phyloP scores from a whole-genome alignment of 1,140 invertebrate genomes.

The Lucilia sericata region DNA sequence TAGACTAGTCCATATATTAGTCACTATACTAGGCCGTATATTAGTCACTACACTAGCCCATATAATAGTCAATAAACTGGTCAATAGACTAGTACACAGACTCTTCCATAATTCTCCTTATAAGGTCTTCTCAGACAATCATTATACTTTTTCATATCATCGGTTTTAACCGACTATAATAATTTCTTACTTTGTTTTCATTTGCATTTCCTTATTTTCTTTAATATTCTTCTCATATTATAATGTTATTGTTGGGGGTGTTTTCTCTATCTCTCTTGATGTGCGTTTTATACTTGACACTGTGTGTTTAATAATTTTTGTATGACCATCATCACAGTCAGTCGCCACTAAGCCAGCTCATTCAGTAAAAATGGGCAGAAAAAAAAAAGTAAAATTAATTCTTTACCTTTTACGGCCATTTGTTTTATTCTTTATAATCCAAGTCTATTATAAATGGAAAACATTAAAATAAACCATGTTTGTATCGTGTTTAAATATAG shows the following conservation, averaged over 20 bases:
- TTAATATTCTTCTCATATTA: neutral
- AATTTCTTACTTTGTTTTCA: no score
- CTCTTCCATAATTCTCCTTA: no score
- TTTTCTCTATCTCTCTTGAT: neutral
- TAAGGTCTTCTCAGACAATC: no score
- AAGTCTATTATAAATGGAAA: neutral
- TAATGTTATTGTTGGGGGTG: constrained; percentile 2
- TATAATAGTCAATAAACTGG: no score
- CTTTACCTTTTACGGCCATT: constrained; percentile 23
- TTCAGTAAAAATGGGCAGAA: neutral
- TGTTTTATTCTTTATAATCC: constrained; percentile 3
- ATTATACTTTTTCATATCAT: no score
- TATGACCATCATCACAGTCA: neutral
- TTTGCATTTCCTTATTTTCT: no score
- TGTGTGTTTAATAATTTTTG: neutral
- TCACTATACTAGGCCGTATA: no score
- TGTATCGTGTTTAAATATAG: neutral
- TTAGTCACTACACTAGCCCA: no score
- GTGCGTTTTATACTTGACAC: neutral
- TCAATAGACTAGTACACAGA: no score
- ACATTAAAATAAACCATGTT: constrained; percentile 11
- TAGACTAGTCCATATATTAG: no score
- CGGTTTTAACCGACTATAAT: no score
- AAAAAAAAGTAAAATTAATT: constrained; percentile 25
- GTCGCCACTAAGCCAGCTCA: constrained; percentile 1